Conservation (phyloP, 1,140 invertebrate genomes). For the Xylocopa sonorina region DNA sequence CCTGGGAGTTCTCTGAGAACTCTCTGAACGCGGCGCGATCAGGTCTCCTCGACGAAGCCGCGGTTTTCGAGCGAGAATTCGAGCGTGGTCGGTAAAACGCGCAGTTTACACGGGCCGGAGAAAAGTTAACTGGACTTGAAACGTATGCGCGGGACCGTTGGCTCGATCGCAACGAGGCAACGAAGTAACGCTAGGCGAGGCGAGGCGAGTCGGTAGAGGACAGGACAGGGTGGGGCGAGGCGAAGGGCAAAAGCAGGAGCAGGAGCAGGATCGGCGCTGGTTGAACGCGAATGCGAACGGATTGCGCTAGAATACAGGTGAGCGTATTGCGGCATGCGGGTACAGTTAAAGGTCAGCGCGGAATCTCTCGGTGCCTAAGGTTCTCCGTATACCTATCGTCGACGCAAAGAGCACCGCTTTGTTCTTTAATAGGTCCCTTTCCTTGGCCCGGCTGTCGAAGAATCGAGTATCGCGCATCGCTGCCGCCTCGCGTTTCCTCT, state of each 20-base stretch:
- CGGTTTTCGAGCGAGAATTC: too few relatives aligned
- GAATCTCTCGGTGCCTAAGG: conserved; percentile 68
- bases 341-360: conserved; percentile 80
- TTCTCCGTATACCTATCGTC: conserved; percentile 58
- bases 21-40: too few relatives aligned
- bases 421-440: conserved; percentile 76
- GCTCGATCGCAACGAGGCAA: conserved; percentile 16
- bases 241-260: conserved; percentile 15
- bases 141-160: conserved; percentile 25
- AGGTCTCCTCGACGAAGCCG: too few relatives aligned
- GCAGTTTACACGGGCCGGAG: neutral
- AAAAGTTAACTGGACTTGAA: conserved; percentile 26
- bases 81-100: too few relatives aligned
- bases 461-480: neutral
- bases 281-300: conserved; percentile 44
- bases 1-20: too few relatives aligned
- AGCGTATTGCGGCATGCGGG: conserved; percentile 77
- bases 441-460: conserved; percentile 36
- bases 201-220: conserved; percentile 3
- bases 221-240: neutral
- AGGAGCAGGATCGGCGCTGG: conserved; percentile 20
- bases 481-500: neutral
- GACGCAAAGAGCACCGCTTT: conserved; percentile 75
- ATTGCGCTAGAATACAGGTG: conserved; percentile 74
- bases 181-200: neutral